Base-by-base conservation (phyloP, 35 echinoderm and acorn worm species). In the Apostichopus japonicus region DNA sequence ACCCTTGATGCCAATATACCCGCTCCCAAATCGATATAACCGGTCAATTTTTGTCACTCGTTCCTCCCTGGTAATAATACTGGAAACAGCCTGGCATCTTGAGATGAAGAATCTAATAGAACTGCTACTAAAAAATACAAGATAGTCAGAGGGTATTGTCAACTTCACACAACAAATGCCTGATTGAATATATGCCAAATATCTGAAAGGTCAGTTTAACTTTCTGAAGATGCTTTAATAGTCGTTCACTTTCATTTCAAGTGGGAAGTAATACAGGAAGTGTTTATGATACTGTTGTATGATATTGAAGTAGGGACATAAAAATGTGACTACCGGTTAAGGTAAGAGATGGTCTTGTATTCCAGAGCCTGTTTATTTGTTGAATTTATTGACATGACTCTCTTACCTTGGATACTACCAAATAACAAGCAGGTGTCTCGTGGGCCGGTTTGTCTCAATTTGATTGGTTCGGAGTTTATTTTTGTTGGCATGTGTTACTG, bases 181-280 rank as follows among this genome's bases (percentile, higher is more conserved):
- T 65, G 10, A 13, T 65, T 65, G 62, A 65, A 65, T 13, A 65
- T 65, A 10, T 65, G 62, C 62, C 62, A 65, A 65, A 17, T 10
- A 65, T 65, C 16, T 65, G 9, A 17, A 65, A 17, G 16, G 24
- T 51, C 21, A 82, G 6, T 10, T 82, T 78, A 54, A 16, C 51
- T 19, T 5, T 82, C 0, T 8, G 33, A 25, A 25, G 52, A 15
- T 55, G 52, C 16, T 55, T 83, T 13, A 44, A 44, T 44, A 44
- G 33, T 17, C 79, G n/a, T 54, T 83, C 16, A 3, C 54, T 83
- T 14, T 83, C 79, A 54, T 14, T 24, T 52, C 79, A 83, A 83
- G 79, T 33, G 54, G 79, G 79, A 83, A 83, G 79, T 54, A 52
- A 15, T 83, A 16, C 79, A 83, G 79, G 79, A 83, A 83, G 51